Base-by-base conservation (phyloP, 2,113 vertebrate genomes). In the Merops nubicus region DNA sequence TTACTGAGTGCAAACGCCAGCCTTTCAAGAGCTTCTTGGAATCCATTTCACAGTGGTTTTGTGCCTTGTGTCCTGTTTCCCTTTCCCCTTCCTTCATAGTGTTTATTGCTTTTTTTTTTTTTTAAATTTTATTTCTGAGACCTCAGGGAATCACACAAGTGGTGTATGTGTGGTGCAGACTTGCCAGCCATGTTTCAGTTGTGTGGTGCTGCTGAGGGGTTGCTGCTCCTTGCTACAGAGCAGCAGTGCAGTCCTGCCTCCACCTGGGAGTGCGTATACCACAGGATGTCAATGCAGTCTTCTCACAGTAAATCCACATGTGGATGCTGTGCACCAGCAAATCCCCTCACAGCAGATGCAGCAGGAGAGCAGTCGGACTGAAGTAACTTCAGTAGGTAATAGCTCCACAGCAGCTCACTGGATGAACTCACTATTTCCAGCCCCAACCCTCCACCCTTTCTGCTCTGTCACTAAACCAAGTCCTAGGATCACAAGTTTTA, bases 251-350 rank as follows among this genome's bases (percentile, higher is more conserved):
- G 25, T 22, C 63, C 21, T 76, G 29, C 23, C 17, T 42, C n/a
- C 9, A 2, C 5, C 28, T 25, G n/a, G 57, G n/a, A 84, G 22
- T 2, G 0, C 25, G 33, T 12, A 15, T 1, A 2, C 9, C 4
- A 2, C 11, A 23, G 47, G 34, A 81, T 20, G 22, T 34, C 0
- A 2, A 34, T 6, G 5, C 23, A 25, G 9, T 33, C 40, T 31
- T 59, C 64, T 73, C 20, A 34, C 34, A 20, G 36, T 59, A 54
- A 65, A 54, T 54, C 28, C n/a, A 69, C 16, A 19, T 1, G 0
- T 43, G 40, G 64, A 50, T 68, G 56, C 11, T 64, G 18, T 17
- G 29, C 10, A 13, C 28, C 34, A 33, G 18, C 21, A 33, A 8
- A 34, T 33, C 31, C 54, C 16, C 31, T 53, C 38, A 22, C 42